Percentiles rank a stretch among this genome's conserved stretches.
Conservation (phyloP, 2,797 vertebrate species). For the Todus mexicanus region DNA sequence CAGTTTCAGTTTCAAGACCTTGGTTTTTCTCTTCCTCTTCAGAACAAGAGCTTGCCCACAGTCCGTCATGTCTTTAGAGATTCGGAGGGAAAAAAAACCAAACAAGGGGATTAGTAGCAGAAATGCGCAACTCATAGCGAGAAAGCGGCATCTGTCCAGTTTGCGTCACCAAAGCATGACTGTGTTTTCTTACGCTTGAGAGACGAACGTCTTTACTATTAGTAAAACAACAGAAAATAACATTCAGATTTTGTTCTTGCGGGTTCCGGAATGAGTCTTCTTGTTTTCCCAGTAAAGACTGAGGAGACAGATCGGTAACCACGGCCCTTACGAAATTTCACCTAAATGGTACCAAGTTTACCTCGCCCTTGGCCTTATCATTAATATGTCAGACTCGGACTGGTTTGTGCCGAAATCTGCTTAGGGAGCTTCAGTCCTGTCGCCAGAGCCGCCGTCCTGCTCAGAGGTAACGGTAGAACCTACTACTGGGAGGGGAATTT, state of each 20-base stretch:
- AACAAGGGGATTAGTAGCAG: background rate
- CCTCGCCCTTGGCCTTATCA: background rate
- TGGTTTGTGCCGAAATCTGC: background rate
- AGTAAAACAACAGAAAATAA: background rate
- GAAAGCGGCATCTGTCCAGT: background rate
- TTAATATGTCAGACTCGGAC: background rate
- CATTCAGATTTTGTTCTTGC: background rate
- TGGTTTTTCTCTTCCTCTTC: background rate
- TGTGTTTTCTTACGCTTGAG: background rate
- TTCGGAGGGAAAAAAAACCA: background rate
- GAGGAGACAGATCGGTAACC: background rate
- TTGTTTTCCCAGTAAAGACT: background rate
- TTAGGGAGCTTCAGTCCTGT: background rate
- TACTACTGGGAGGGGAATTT: background rate
- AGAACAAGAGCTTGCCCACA: background rate
- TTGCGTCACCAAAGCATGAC: background rate
- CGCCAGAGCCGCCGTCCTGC: rapidly evolving
- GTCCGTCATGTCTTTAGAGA: background rate
- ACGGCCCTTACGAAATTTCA: background rate
- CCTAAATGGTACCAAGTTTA: background rate
- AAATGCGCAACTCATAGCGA: background rate
- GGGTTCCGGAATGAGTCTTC: background rate
- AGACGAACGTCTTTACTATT: background rate
- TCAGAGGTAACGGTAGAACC: background rate
- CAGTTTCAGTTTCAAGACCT: background rate